A percentile compares a stretch with the other conserved stretches of the same genome.
Evolutionary conservation across 2,888 invertebrate species (phyloP).

Genomic region (Ditylenchus weischeri): DNA sequence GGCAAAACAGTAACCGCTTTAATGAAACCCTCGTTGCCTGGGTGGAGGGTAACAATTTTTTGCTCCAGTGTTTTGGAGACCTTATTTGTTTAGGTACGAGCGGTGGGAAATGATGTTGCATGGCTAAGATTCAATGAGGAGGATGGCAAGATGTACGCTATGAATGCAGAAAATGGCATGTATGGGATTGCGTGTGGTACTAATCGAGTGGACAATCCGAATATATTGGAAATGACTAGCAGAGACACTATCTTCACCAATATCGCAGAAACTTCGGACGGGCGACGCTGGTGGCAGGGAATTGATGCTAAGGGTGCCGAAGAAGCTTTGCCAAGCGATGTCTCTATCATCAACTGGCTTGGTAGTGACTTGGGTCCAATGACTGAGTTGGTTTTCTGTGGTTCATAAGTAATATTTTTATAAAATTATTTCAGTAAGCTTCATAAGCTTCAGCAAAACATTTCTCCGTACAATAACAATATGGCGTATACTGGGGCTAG

Average conservation of each 20-base stretch:
- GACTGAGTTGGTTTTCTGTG: slow-evolving; percentile 1
- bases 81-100: too few relatives aligned
- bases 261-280: slow-evolving; percentile 86
- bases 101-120: slow-evolving; percentile 86
- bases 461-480: slow-evolving; percentile 64
- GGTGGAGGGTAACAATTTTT: slow-evolving; percentile 63
- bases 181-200: slow-evolving; percentile 95
- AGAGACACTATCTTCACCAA: slow-evolving; percentile 91
- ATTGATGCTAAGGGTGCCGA: slow-evolving; percentile 60
- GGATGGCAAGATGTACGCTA: slow-evolving; percentile 81
- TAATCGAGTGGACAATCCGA: slow-evolving; percentile 82
- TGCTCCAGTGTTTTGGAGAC: too few relatives aligned
- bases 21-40: slow-evolving; percentile 86
- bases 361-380: not conserved
- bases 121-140: slow-evolving; percentile 84
- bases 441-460: slow-evolving; percentile 19
- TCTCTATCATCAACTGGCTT: slow-evolving; percentile 2
- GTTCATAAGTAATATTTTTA: too few relatives aligned
- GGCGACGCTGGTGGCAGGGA: slow-evolving; percentile 96
- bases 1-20: slow-evolving; percentile 99
- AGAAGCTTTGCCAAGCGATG: not conserved
- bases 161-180: slow-evolving; percentile 90
- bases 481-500: not conserved
- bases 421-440: too few relatives aligned
- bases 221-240: slow-evolving; percentile 81